Conservation (phyloP, 2,113 vertebrate species). For the Bothrops jararaca region DNA sequence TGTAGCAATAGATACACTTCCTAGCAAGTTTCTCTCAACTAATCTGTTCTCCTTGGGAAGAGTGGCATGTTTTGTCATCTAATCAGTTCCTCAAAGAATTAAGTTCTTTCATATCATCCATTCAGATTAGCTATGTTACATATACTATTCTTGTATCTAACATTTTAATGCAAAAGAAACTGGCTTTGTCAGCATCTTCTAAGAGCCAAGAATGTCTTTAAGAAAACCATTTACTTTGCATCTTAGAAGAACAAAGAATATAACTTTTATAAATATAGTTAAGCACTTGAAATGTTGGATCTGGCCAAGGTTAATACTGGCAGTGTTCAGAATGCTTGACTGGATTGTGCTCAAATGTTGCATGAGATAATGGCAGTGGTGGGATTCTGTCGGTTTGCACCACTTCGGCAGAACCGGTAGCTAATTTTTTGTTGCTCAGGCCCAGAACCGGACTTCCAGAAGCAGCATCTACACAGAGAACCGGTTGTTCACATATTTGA, state of each 20-base stretch:
- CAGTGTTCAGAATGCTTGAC: neutral
- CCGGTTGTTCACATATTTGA: no score
- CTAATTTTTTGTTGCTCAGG: no score
- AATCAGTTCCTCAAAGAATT: neutral
- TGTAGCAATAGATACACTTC: neutral
- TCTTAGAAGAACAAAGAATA: neutral
- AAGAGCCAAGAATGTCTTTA: neutral
- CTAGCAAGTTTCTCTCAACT: neutral
- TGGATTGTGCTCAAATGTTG: neutral
- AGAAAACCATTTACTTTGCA: neutral
- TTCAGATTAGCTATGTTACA: neutral
- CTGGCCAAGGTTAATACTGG: neutral
- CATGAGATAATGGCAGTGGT: neutral
- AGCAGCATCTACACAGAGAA: no score
- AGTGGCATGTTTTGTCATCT: rapidly evolving
- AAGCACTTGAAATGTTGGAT: neutral
- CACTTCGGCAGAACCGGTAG: no score
- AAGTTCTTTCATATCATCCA: neutral
- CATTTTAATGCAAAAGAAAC: slow-evolving; percentile 1
- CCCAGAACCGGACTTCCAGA: no score
- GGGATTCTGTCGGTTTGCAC: no score
- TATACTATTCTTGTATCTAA: neutral
- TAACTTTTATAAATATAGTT: neutral
- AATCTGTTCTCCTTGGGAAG: neutral
- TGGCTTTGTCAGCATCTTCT: neutral